Evolutionary conservation across 2,797 vertebrate species (phyloP), one percentile per base, ranked within the genome.

Genomic region (Lutjanus campechanus): DNA sequence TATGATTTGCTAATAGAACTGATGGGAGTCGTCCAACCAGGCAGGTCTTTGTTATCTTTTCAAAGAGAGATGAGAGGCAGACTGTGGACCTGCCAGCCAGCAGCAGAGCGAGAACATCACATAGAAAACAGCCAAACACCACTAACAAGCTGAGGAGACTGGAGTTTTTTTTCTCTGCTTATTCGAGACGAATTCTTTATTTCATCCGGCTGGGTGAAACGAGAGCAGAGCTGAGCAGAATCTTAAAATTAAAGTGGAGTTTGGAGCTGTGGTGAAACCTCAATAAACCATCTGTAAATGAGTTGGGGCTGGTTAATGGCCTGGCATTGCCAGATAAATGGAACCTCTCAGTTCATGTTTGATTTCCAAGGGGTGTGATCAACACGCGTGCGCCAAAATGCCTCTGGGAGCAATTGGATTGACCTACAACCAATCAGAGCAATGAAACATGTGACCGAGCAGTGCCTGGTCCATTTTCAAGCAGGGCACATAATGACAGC

Each of bases 21-120:
- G 72, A 56, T 64, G 67, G 16, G 36, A 62, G 51, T 22, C 11
- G 4, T 44, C 43, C 53, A 51, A 46, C 20, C 51, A 22, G 11
- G 50, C 16, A 20, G 46, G 40, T 36, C 54, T 70, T 81, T 75
- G 22, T 69, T 66, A 20, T 76, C 29, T 17, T 61, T 65, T 79
- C 66, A 76, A 69, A 67, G 20, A 47, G 46, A 64, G 46, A 58
- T 43, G 12, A 60, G 22, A 51, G 36, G 44, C 17, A 51, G 53
- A 58, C 49, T 16, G 46, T 17, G 20, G 1, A 36, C 40, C 59
- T 47, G 65, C 46, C 46, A 65, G 22, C 36, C 59, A 2, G 16
- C 36, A 54, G 53, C 16, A 36, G 11, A 51, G 47, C 8, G 6
- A 72, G 47, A 61, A 29, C 64, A 29, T 47, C 25, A 11, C 29